Conservation (phyloP, 2,113 vertebrate species). For the Zosterops lateralis region DNA sequence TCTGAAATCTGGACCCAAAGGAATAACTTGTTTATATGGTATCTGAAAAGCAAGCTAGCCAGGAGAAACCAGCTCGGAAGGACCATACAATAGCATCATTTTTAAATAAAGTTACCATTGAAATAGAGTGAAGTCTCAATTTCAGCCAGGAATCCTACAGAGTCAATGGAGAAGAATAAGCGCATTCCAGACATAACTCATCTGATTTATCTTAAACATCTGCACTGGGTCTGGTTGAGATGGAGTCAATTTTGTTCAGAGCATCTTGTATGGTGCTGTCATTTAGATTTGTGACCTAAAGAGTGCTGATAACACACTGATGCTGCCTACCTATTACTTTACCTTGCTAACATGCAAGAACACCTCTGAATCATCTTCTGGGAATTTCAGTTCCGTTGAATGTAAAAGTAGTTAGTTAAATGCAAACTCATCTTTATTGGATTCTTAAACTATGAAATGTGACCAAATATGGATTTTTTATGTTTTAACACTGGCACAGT, state of each 20-base stretch:
- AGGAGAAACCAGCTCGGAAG: too few relatives aligned
- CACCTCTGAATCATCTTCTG: not conserved
- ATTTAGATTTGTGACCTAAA: not conserved
- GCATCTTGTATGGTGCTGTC: not conserved
- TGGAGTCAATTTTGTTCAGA: not conserved
- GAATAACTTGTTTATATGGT: too few relatives aligned
- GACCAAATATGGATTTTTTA: not conserved
- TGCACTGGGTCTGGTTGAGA: not conserved
- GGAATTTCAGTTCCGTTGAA: not conserved
- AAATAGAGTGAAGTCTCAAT: not conserved
- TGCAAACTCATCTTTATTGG: not conserved
- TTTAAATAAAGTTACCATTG: not conserved
- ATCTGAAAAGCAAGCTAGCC: too few relatives aligned
- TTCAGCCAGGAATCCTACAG: not conserved
- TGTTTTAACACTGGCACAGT: not conserved
- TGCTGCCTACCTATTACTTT: not conserved
- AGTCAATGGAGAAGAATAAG: not conserved
- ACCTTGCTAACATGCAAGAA: not conserved
- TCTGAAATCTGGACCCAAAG: too few relatives aligned
- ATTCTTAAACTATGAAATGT: not conserved
- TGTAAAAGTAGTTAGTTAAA: not conserved
- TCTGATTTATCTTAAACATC: not conserved
- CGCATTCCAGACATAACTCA: not conserved
- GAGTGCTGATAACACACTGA: not conserved
- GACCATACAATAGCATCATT: not conserved